Evolutionary conservation across 2,888 invertebrate genomes (phyloP), one percentile per base, ranked within the genome.

Genomic region (Scotopteryx bipunctaria): DNA sequence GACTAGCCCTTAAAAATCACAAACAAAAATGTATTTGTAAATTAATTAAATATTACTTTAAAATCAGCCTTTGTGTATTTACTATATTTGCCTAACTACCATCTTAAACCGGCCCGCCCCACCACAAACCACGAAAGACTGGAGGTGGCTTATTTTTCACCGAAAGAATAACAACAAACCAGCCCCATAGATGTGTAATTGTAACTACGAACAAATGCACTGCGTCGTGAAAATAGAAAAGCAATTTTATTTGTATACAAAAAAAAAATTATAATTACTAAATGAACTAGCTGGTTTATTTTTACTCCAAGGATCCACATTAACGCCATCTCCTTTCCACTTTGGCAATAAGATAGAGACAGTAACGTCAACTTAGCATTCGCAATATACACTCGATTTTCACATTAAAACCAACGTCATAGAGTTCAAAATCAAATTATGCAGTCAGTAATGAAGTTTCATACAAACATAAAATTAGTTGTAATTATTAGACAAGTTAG

Each of bases 51-150:
- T 71, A 75, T 76, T 73, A 71, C 69, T 66, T 73, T 76, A 78
- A 81, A 81, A 81, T 86, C 86, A 86, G 86, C 83, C 86, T 87
- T 87, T 78, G 71, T 68, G 68, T 77, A 71, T 57, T 57, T 73
- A 66, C 77, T 80, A 77, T 71, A 65, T 72, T 75, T 69, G 63
- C 66, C 78, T 78, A 83, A 60, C 71, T 75, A 74, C 59, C 56
- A 40, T 59, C 42, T 41, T 40, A 57, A 53, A 57, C 61, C 66
- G 57, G 59, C 57, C 62, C 57, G 32, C 49, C 33, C 38, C 31
- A 31, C 56, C 59, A 56, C 63, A 57, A 56, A 57, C 66, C 60
- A 63, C 69, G 61, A 64, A 57, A 66, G 60, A 60, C 61, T 61
- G 57, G 59, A 49, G 43, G 40, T 37, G 15, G 23, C 52, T n/a